Conservation (phyloP, 2,888 invertebrate genomes). For the Emmelina monodactyla region DNA sequence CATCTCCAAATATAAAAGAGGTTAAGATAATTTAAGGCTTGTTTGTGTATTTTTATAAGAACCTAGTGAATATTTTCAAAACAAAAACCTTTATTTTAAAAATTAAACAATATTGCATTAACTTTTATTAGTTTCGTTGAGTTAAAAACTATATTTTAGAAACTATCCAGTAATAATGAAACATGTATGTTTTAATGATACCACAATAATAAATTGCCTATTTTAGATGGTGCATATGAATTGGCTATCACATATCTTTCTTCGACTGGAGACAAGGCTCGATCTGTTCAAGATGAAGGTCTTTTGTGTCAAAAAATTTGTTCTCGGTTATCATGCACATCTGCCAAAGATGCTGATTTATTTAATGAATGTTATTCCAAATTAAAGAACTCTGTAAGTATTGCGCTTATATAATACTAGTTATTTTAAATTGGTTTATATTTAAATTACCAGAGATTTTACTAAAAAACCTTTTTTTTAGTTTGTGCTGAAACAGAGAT, state of each 20-base stretch:
- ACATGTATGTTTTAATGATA: neutral
- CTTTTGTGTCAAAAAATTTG: constrained; percentile 50
- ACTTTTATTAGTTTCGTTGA: neutral
- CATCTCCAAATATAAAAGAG: too few species aligned
- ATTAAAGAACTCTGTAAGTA: constrained; percentile 48
- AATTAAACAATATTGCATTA: constrained; percentile 1
- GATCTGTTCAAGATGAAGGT: constrained; percentile 39
- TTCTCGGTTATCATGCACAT: constrained; percentile 29
- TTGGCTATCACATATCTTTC: constrained; percentile 51
- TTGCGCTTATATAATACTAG: neutral
- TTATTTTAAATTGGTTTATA: neutral
- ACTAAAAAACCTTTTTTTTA: constrained; percentile 28
- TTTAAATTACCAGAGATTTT: neutral
- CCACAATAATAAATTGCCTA: constrained; percentile 4
- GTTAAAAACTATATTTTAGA: neutral
- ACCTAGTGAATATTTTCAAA: too few species aligned
- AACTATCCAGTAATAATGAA: neutral
- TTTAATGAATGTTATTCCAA: constrained; percentile 54
- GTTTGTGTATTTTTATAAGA: too few species aligned
- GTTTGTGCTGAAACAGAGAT: constrained; percentile 68
- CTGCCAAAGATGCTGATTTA: constrained; percentile 45
- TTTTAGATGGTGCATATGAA: constrained; percentile 52
- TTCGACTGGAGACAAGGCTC: constrained; percentile 34
- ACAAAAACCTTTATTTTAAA: too few species aligned
- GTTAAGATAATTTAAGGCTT: too few species aligned